Evolutionary conservation across 2,113 vertebrate species (phyloP), one percentile per base, ranked within the genome.

Genomic region (Eubucco bourcierii): DNA sequence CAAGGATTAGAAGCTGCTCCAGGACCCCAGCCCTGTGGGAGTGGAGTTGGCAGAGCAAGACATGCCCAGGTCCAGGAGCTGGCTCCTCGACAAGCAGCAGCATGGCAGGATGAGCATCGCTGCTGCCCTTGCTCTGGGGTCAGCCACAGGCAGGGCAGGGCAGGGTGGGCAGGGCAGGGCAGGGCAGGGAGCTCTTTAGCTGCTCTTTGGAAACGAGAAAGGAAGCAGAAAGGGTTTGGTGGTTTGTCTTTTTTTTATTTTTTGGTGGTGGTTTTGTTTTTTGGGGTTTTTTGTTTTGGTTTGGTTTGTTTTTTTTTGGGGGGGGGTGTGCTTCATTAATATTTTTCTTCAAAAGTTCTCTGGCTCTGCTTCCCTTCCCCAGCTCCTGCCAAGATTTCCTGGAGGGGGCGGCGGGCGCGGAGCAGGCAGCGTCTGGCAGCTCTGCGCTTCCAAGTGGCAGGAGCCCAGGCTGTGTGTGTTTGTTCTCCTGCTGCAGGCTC

Each of bases 341-440:
- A 93, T 95, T 94, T 95, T 95, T 95, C 96, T 96, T 95, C 94
- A 93, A 79, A 96, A 95, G 90, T 96, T 91, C 88, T 95, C 95
- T 95, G 92, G 92, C 94, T 94, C 79, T 23, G 61, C 55, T 85
- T 88, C 78, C 81, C 60, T 87, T 92, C 88, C 28, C 46, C 9
- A 4, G 80, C 94, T 84, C 68, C 95, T 96, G 95, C 95, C 95
- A 96, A 91, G 72, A 81, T 93, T 93, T 91, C 90, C 86, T 63
- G 13, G 87, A 95, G 95, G 94, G 93, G 95, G 95, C 60, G 93
- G 89, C 41, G 15, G 90, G 89, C 0, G 67, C 84, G 91, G 91
- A 94, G 94, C 93, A 95, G 95, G 87, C 89, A 96, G 94, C 91
- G 95, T 96, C 95, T 96, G 95, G 95, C 95, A 95, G 95, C 78